Conservation (phyloP, 2,888 invertebrate genomes). For the Sinodicranocentrus sp. region DNA sequence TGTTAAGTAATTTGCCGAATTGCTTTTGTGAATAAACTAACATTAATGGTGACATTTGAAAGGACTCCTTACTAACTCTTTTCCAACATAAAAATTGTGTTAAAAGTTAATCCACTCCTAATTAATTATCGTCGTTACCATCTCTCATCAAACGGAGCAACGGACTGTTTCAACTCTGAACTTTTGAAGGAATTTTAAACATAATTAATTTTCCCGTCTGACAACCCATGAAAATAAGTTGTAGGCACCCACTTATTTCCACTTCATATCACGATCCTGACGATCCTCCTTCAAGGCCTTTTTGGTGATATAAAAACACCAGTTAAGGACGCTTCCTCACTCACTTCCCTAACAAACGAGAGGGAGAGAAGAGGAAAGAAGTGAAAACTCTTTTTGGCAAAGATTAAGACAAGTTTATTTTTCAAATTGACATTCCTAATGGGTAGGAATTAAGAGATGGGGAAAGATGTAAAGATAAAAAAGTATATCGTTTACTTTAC, state of each 20-base stretch:
- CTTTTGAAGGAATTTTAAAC: too few species aligned
- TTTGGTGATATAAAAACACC: background rate
- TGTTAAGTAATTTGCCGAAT: too few species aligned
- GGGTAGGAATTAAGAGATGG: constrained; percentile 55
- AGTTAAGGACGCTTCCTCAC: background rate
- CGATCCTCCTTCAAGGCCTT: background rate
- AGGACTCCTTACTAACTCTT: too few species aligned
- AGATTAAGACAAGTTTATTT: constrained; percentile 62
- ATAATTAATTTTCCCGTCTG: background rate
- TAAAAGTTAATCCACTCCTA: too few species aligned
- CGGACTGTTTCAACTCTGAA: too few species aligned
- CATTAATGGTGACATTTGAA: too few species aligned
- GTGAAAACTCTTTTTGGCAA: constrained; percentile 49
- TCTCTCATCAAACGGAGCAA: too few species aligned
- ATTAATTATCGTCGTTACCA: too few species aligned
- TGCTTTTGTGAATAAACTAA: too few species aligned
- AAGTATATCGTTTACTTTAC: constrained; percentile 2
- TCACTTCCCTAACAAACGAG: background rate
- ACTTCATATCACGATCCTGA: constrained; percentile 42
- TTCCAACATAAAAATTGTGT: too few species aligned
- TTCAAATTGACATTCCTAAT: constrained; percentile 54
- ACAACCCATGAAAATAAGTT: constrained; percentile 19
- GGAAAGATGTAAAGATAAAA: constrained; percentile 46
- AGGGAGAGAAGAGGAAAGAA: constrained; percentile 31
- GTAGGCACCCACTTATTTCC: constrained; percentile 40